These are phyloP conservation scores for Protodeltote pygarga DNA, from an alignment of 2,888 invertebrate species.

Conservation along the genomic window DNA sequence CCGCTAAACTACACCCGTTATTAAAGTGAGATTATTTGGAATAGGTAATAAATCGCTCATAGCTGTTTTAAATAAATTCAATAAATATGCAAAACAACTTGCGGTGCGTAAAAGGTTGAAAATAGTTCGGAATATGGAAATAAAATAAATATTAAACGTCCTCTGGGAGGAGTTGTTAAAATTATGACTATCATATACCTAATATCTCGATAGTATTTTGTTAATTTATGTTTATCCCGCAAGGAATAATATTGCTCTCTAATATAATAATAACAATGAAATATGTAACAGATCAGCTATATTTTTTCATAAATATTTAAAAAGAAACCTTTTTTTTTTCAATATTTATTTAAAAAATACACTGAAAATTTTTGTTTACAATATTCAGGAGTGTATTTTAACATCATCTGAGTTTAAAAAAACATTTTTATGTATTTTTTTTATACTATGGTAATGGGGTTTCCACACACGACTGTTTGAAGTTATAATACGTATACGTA, in stretches of 20 bases:
- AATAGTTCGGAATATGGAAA: constrained; percentile 58
- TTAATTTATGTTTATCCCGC: constrained; percentile 16
- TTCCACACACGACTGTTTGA: too few species aligned
- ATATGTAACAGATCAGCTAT: neutral
- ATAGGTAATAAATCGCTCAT: constrained; percentile 34
- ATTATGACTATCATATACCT: constrained; percentile 26
- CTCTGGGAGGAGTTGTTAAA: constrained; percentile 36
- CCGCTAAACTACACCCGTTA: constrained; percentile 8
- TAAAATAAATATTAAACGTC: constrained; percentile 54
- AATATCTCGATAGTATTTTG: constrained; percentile 14
- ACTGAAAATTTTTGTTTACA: too few species aligned
- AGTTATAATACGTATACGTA: too few species aligned
- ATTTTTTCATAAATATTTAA: too few species aligned
- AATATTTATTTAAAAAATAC: too few species aligned
- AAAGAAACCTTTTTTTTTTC: too few species aligned
- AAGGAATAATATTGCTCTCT: constrained; percentile 6
- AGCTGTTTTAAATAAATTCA: constrained; percentile 51
- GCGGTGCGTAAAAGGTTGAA: constrained; percentile 51
- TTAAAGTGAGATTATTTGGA: constrained; percentile 23
- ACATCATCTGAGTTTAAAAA: too few species aligned
- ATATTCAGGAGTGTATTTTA: too few species aligned
- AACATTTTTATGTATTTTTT: too few species aligned
- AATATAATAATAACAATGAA: neutral
- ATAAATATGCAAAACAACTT: constrained; percentile 60
- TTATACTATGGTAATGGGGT: too few species aligned